Conservation (phyloP, 2,888 invertebrate genomes). For the Synergus gifuensis region DNA sequence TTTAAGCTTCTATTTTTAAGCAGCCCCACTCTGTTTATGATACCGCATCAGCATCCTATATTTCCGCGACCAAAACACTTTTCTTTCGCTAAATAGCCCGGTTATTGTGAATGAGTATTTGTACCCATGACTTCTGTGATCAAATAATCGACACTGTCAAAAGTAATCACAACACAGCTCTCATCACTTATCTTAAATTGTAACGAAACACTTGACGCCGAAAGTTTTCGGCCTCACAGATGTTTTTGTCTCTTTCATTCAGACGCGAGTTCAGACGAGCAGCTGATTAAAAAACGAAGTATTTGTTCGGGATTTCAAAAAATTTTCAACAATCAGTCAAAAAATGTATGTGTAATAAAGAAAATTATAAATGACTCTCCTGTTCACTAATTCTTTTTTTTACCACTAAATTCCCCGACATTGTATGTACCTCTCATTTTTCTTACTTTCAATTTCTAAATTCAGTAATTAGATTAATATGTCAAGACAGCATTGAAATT, state of each 20-base stretch:
- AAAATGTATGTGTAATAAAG: too few species aligned
- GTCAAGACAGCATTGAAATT: slow-evolving; percentile 26
- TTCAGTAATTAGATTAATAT: slow-evolving; percentile 29
- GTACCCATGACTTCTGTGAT: neutral
- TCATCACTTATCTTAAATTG: neutral
- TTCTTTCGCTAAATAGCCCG: slow-evolving; percentile 2
- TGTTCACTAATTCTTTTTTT: too few species aligned
- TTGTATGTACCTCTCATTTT: neutral
- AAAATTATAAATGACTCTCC: too few species aligned
- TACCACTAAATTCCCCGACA: neutral
- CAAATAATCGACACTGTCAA: neutral
- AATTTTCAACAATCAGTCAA: too few species aligned
- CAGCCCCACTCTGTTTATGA: slow-evolving; percentile 39
- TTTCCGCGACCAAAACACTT: slow-evolving; percentile 32
- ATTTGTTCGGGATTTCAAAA: neutral
- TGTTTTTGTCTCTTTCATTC: neutral
- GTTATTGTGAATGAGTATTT: slow-evolving; percentile 4
- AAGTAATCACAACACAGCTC: neutral
- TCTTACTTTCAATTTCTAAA: slow-evolving; percentile 4
- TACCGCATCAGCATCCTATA: slow-evolving; percentile 30
- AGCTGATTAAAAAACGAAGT: neutral
- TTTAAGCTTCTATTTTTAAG: slow-evolving; percentile 41
- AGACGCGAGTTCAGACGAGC: neutral
- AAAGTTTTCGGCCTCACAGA: neutral
- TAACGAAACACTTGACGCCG: neutral